These are phyloP conservation scores for Sebastes oblongus DNA, from an alignment of 2,797 vertebrate genomes.

Conservation along the genomic window DNA sequence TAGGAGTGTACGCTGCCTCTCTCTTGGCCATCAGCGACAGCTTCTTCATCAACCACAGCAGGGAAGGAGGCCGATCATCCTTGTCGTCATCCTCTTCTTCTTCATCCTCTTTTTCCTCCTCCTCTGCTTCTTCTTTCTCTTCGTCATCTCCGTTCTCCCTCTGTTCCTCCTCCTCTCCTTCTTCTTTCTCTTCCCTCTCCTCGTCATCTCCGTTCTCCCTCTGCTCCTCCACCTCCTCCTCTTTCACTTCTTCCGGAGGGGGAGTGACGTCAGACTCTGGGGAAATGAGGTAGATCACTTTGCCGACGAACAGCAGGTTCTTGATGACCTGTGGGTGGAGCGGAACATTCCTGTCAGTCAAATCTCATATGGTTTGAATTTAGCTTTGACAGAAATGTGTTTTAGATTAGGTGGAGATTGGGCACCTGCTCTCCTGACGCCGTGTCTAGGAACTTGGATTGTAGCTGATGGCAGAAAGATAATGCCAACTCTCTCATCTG, in stretches of 20 bases:
- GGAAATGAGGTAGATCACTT: constrained; percentile 90
- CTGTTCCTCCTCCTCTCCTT: not conserved
- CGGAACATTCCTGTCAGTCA: not conserved
- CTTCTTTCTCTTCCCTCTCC: too few relatives aligned
- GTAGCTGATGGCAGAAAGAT: constrained; percentile 91
- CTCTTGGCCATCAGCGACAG: constrained; percentile 88
- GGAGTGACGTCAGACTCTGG: constrained; percentile 75
- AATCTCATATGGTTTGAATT: too few relatives aligned
- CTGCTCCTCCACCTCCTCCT: constrained; percentile 12
- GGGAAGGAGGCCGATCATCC: constrained; percentile 81
- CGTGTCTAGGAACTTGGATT: constrained; percentile 92
- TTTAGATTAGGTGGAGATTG: not conserved
- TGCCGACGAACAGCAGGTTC: constrained; percentile 94
- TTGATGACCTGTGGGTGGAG: constrained; percentile 88
- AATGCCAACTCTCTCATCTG: constrained; percentile 92
- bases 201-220: too few relatives aligned
- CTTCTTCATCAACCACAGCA: constrained; percentile 93
- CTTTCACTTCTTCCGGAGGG: constrained; percentile 23
- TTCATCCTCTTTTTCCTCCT: constrained; percentile 44
- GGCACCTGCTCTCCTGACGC: constrained; percentile 93
- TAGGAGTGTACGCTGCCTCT: constrained; percentile 91
- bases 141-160: too few relatives aligned
- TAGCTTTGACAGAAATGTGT: not conserved
- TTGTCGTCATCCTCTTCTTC: constrained; percentile 65
- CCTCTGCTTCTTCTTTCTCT: not conserved